These are phyloP conservation scores for Epinephelus fuscoguttatus DNA, from an alignment of 2,113 vertebrate genomes.

Conservation along the genomic window DNA sequence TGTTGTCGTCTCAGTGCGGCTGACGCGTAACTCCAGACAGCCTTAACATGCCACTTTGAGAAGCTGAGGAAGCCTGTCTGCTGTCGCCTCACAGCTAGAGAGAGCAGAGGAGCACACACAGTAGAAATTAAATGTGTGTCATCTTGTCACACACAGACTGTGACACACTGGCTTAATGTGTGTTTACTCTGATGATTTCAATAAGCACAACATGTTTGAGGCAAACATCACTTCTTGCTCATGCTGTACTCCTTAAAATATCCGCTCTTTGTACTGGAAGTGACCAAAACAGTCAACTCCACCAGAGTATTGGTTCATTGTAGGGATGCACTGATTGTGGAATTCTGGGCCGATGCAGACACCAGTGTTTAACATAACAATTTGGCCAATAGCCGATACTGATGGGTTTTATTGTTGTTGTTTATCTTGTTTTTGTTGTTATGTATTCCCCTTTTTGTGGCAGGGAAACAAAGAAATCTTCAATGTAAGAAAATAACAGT, in stretches of 20 bases:
- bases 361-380: too few relatives aligned
- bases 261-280: not conserved
- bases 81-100: slow-evolving; percentile 43
- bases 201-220: not conserved
- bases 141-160: not conserved
- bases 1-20: slow-evolving; percentile 57
- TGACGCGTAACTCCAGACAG: slow-evolving; percentile 26
- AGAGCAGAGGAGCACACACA: slow-evolving; percentile 13
- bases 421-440: too few relatives aligned
- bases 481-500: too few relatives aligned
- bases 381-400: too few relatives aligned
- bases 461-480: too few relatives aligned
- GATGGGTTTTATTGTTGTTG: too few relatives aligned
- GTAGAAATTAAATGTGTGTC: slow-evolving; percentile 48
- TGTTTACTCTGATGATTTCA: slow-evolving; percentile 39
- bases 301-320: too few relatives aligned
- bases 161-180: slow-evolving; percentile 28
- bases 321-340: too few relatives aligned
- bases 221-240: not conserved
- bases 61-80: slow-evolving; percentile 20
- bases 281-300: too few relatives aligned
- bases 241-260: not conserved
- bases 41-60: slow-evolving; percentile 52
- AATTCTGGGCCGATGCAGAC: too few relatives aligned
- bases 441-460: too few relatives aligned